A percentile compares a stretch with the other conserved stretches of the same genome.
Evolutionary conservation across 2,888 invertebrate genomes (phyloP).

Genomic region (Trichopria drosophilae): DNA sequence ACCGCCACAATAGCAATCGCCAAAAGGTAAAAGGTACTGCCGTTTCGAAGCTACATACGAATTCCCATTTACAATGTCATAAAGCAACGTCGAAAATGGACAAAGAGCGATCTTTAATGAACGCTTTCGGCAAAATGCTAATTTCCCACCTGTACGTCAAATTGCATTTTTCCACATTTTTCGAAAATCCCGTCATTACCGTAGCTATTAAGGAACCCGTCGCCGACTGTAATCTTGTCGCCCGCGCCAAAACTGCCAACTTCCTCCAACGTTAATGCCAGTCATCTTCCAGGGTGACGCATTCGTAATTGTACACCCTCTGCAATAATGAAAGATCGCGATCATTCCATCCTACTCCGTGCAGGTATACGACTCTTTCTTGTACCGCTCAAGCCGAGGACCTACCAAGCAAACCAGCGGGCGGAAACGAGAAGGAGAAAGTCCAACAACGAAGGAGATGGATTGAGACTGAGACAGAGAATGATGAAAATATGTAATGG

Average conservation of each 20-base stretch:
- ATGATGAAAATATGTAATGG: neutral
- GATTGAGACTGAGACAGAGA: neutral
- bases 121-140: no score
- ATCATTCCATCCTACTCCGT: slow-evolving; percentile 24
- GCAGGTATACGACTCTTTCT: slow-evolving; percentile 21
- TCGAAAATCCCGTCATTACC: no score
- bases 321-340: slow-evolving; percentile 16
- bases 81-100: no score
- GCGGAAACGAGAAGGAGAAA: slow-evolving; percentile 6
- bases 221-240: neutral
- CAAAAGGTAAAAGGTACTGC: no score
- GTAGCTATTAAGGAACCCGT: no score
- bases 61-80: no score
- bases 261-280: slow-evolving; percentile 25
- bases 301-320: slow-evolving; percentile 26
- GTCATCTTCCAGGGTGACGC: slow-evolving; percentile 14
- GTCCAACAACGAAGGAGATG: neutral
- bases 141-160: no score
- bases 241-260: neutral
- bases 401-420: neutral
- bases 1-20: no score
- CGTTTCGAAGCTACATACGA: no score
- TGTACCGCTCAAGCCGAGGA: neutral
- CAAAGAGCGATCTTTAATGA: no score
- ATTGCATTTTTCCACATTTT: no score